Percentiles rank a stretch among this genome's conserved stretches.
phyloP scores from a whole-genome alignment of 2,113 vertebrate species.

The Scatophagus argus region DNA sequence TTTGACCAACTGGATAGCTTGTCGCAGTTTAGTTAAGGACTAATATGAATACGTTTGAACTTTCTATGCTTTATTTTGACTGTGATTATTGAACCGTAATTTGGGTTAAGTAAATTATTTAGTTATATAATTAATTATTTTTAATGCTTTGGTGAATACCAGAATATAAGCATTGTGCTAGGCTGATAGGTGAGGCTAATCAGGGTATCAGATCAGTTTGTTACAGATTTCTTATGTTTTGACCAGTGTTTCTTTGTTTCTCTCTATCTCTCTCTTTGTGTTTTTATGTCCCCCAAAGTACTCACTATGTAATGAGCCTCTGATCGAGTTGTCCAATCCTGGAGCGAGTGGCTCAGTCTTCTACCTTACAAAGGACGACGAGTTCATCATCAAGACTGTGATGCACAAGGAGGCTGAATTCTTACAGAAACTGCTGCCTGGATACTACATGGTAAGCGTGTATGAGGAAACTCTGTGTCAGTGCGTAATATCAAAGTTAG shows the following conservation, averaged over 20 bases:
- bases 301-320: conserved; percentile 95
- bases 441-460: conserved; percentile 89
- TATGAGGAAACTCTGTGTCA: neutral
- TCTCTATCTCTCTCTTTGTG: conserved; percentile 2
- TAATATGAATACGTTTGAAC: neutral
- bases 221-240: neutral
- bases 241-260: neutral
- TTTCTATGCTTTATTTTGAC: neutral
- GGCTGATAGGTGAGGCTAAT: no score
- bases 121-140: no score
- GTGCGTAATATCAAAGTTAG: neutral
- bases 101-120: neutral
- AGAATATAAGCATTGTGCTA: no score
- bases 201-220: neutral
- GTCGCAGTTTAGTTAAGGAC: neutral
- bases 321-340: conserved; percentile 97
- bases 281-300: conserved; percentile 83
- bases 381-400: conserved; percentile 99
- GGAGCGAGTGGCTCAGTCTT: conserved; percentile 98
- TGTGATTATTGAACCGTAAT: neutral
- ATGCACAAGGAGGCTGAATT: conserved; percentile 99
- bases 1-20: no score
- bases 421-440: conserved; percentile 97
- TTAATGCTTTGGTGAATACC: neutral
- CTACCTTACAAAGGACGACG: conserved; percentile 97